Conservation (phyloP, 2,797 vertebrate genomes). For the Phoxinus dragarum region DNA sequence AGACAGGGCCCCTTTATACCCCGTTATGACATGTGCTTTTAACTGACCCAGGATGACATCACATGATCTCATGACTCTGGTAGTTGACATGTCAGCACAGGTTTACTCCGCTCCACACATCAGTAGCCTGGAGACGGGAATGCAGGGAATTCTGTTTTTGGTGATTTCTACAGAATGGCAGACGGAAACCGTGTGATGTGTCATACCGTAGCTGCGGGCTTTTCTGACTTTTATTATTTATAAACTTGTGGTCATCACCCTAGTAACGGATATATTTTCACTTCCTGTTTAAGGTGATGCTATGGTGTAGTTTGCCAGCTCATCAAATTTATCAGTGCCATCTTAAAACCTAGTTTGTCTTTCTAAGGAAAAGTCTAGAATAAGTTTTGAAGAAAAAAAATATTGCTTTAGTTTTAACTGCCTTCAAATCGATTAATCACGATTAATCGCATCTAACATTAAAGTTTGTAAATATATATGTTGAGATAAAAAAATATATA, state of each 20-base stretch:
- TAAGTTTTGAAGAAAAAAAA: background rate
- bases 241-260: constrained; percentile 55
- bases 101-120: constrained; percentile 67
- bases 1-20: constrained; percentile 20
- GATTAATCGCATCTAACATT: background rate
- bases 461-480: background rate
- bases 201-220: constrained; percentile 18
- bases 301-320: constrained; percentile 54
- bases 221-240: constrained; percentile 57
- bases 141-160: constrained; percentile 22
- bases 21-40: constrained; percentile 41
- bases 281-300: constrained; percentile 63
- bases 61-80: constrained; percentile 83
- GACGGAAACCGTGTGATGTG: constrained; percentile 11
- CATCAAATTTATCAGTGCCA: constrained; percentile 52
- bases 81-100: constrained; percentile 71
- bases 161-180: constrained; percentile 9
- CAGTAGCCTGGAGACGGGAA: constrained; percentile 14
- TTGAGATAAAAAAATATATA: too few relatives aligned
- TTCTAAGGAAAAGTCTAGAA: background rate
- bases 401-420: background rate
- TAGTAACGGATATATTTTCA: constrained; percentile 64
- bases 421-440: background rate
- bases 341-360: constrained; percentile 49
- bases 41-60: constrained; percentile 76